These are phyloP conservation scores for Lasioglossum leucozonium DNA, from an alignment of 2,888 invertebrate species.

Conservation along the genomic window DNA sequence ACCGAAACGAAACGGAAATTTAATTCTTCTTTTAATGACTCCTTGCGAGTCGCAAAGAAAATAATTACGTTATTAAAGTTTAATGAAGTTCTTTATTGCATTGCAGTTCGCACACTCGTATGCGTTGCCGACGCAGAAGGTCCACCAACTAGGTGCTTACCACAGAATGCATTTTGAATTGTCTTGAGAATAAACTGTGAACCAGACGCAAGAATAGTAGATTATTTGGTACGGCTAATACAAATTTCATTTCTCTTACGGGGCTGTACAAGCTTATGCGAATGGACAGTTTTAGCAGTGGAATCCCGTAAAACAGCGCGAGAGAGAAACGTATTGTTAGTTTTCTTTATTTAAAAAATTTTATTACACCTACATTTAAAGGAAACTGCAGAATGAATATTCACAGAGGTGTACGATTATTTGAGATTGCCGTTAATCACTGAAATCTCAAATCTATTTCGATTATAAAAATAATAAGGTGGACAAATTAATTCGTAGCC, in stretches of 20 bases:
- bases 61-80: slow-evolving; percentile 18
- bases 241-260: not conserved
- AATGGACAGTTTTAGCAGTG: not conserved
- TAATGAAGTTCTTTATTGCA: slow-evolving; percentile 8
- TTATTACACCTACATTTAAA: not conserved
- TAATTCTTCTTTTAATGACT: slow-evolving; percentile 3
- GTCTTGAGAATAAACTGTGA: not conserved
- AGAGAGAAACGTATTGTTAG: not conserved
- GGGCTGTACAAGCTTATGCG: not conserved
- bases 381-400: not conserved
- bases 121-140: not conserved
- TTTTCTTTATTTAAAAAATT: not conserved
- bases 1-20: slow-evolving; percentile 6
- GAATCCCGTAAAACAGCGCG: not conserved
- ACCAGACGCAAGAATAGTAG: not conserved
- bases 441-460: not conserved
- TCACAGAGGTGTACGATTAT: not conserved
- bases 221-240: not conserved
- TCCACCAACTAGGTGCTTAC: not conserved
- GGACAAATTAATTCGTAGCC: no score
- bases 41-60: not conserved
- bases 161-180: not conserved
- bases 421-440: not conserved
- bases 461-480: no score
- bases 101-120: not conserved